These are phyloP conservation scores for Pollenia labialis DNA, from an alignment of 2,888 invertebrate genomes.

Conservation along the genomic window DNA sequence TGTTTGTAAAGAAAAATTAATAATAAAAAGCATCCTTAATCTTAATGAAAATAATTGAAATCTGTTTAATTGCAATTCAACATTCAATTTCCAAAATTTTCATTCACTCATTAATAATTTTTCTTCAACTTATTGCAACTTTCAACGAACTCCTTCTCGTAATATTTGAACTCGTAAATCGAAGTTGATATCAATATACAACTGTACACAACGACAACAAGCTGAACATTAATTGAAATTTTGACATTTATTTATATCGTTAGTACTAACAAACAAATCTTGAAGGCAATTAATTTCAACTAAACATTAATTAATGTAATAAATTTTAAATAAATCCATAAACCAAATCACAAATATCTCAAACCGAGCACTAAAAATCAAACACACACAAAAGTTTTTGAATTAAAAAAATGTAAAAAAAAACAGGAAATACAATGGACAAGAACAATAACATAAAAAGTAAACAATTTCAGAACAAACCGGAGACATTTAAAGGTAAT, in stretches of 20 bases:
- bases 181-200: conserved; percentile 25
- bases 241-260: conserved; percentile 58
- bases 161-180: neutral
- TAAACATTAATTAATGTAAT: conserved; percentile 65
- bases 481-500: conserved; percentile 73
- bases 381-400: conserved; percentile 19
- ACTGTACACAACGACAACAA: conserved; percentile 53
- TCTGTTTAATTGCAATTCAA: neutral
- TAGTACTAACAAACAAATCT: conserved; percentile 49
- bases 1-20: too few relatives aligned
- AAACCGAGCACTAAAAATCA: conserved; percentile 7
- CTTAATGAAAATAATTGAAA: neutral
- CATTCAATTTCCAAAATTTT: neutral
- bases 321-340: conserved; percentile 62
- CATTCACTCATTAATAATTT: conserved; percentile 41
- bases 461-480: conserved; percentile 50
- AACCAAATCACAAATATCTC: conserved; percentile 49
- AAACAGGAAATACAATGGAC: neutral
- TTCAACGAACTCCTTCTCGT: too few relatives aligned
- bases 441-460: conserved; percentile 32
- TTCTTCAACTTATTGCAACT: neutral
- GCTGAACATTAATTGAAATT: conserved; percentile 64
- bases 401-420: conserved; percentile 15
- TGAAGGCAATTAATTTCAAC: conserved; percentile 52
- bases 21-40: too few relatives aligned